Percentiles rank a stretch among this genome's conserved stretches.
Conservation (phyloP, 2,113 vertebrate species). For the Pontoporia blainvillei region DNA sequence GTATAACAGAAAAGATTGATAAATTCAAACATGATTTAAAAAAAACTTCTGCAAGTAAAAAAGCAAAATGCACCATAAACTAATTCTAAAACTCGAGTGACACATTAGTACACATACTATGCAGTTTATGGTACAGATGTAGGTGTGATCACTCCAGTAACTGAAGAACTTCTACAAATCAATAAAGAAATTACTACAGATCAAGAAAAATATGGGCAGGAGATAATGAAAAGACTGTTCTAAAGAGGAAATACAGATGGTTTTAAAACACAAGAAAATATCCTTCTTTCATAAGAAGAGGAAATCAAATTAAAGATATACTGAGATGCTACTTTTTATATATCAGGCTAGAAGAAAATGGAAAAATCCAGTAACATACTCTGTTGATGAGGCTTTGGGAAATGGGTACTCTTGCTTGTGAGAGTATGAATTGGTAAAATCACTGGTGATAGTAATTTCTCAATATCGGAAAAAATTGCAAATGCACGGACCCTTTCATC, state of each 20-base stretch:
- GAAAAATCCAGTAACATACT: neutral
- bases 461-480: neutral
- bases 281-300: neutral
- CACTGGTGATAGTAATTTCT: neutral
- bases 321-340: neutral
- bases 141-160: neutral
- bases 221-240: neutral
- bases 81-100: neutral
- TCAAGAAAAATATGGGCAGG: neutral
- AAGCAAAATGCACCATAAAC: neutral
- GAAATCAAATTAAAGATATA: neutral
- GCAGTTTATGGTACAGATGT: neutral
- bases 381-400: neutral
- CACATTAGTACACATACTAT: neutral
- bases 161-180: neutral
- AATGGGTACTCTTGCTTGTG: neutral
- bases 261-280: neutral
- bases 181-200: neutral
- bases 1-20: neutral
- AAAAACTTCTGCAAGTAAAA: neutral
- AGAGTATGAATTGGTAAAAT: neutral
- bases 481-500: neutral
- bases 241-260: neutral
- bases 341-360: neutral
- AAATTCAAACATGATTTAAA: neutral